These are phyloP conservation scores for Sycophila sp. DNA, from an alignment of 1,140 invertebrate species.

Conservation along the genomic window DNA sequence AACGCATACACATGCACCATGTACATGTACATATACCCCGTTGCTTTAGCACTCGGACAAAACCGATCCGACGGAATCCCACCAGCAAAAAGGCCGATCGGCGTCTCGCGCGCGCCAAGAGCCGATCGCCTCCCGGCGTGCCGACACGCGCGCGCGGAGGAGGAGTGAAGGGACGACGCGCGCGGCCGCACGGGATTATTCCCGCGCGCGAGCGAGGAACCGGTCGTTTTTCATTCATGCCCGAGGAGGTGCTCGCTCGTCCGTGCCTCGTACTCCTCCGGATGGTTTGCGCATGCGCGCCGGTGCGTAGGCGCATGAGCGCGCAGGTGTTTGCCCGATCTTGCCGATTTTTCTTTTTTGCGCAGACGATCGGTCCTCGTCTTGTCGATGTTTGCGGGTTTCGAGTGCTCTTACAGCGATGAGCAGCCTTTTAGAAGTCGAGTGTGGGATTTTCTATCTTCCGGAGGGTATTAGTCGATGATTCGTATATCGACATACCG, in stretches of 20 bases:
- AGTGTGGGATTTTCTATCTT: no score
- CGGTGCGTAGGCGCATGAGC: background rate
- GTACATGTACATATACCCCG: no score
- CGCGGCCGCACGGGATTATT: constrained; percentile 22
- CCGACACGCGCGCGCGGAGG: constrained; percentile 23
- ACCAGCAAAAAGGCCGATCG: no score
- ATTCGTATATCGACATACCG: no score
- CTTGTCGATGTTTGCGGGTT: no score
- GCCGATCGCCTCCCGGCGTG: constrained; percentile 11
- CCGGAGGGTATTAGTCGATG: no score
- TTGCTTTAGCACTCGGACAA: no score
- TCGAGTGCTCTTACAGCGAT: no score
- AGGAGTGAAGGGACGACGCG: background rate
- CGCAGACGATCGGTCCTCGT: background rate
- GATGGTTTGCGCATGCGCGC: background rate
- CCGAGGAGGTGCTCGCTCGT: background rate
- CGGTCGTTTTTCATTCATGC: constrained; percentile 49
- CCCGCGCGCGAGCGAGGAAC: constrained; percentile 20
- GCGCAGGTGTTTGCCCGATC: constrained; percentile 8
- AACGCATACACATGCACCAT: no score
- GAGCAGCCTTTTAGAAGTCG: no score
- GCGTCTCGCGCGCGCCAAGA: no score
- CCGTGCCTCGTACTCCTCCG: background rate
- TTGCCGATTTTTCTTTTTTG: background rate
- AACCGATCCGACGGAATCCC: no score